A percentile compares a stretch with the other conserved stretches of the same genome.
Conservation (phyloP, 2,113 vertebrate species). For the Bambusicola thoracicus region DNA sequence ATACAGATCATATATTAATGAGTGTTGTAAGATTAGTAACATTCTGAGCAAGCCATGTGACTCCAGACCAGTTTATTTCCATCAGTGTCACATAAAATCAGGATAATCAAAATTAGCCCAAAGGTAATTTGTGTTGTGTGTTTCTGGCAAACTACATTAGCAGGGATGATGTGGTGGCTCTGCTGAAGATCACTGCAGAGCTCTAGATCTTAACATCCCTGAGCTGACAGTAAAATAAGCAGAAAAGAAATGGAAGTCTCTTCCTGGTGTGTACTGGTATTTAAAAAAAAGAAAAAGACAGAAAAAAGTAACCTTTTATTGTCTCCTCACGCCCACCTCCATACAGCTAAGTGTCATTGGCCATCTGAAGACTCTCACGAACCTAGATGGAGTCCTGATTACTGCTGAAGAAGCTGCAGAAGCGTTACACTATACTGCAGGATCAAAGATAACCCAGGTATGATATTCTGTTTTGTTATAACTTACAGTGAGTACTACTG, state of each 20-base stretch:
- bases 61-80: not conserved
- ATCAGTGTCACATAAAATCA: not conserved
- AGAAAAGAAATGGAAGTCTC: not conserved
- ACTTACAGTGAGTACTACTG: not conserved
- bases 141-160: not conserved
- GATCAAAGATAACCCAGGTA: constrained; percentile 82
- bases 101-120: not conserved
- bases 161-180: not conserved
- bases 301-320: not conserved
- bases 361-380: constrained; percentile 79
- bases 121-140: not conserved
- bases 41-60: not conserved
- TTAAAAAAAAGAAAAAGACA: not conserved
- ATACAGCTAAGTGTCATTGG: constrained; percentile 77
- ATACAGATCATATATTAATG: not conserved
- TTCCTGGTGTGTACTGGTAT: not conserved
- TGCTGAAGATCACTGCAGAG: not conserved
- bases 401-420: constrained; percentile 77
- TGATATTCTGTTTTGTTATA: not conserved
- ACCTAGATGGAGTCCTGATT: constrained; percentile 76
- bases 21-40: not conserved
- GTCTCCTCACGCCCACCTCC: constrained; percentile 71
- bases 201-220: not conserved
- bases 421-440: constrained; percentile 65
- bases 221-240: not conserved